A percentile compares a stretch with the other conserved stretches of the same genome.
phyloP scores from a whole-genome alignment of 1,140 invertebrate species.

The Zeugodacus cucurbitae region DNA sequence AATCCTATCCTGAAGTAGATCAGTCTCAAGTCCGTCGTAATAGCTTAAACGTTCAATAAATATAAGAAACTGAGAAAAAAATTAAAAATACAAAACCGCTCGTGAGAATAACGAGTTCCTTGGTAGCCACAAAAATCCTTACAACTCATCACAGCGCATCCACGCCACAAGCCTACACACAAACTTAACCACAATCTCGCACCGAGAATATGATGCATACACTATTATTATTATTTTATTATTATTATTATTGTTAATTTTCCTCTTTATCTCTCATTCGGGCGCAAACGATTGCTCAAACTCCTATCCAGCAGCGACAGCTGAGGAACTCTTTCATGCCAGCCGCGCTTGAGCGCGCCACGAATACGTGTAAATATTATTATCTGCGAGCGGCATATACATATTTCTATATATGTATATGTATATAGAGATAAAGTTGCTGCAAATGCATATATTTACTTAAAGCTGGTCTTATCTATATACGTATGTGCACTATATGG shows the following conservation, averaged over 20 bases:
- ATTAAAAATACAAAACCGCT: too few relatives aligned
- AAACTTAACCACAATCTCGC: too few relatives aligned
- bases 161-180: too few relatives aligned
- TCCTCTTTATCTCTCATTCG: background rate
- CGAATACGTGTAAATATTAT: background rate
- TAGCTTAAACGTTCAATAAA: too few relatives aligned
- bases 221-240: background rate
- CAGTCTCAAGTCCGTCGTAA: too few relatives aligned
- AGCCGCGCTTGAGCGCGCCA: background rate
- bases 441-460: conserved; percentile 13
- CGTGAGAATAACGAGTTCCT: too few relatives aligned
- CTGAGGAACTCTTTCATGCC: background rate
- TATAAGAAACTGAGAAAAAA: too few relatives aligned
- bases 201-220: background rate
- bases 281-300: background rate
- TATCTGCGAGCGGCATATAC: background rate
- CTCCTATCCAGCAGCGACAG: background rate
- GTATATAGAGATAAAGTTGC: background rate
- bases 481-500: background rate
- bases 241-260: background rate
- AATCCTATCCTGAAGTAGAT: too few relatives aligned
- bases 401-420: background rate
- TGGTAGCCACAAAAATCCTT: too few relatives aligned
- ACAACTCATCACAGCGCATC: too few relatives aligned
- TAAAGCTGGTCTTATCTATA: background rate